Evolutionary conservation across 1,140 invertebrate species (phyloP), one percentile per base, ranked within the genome.

Genomic region (Galleria mellonella): DNA sequence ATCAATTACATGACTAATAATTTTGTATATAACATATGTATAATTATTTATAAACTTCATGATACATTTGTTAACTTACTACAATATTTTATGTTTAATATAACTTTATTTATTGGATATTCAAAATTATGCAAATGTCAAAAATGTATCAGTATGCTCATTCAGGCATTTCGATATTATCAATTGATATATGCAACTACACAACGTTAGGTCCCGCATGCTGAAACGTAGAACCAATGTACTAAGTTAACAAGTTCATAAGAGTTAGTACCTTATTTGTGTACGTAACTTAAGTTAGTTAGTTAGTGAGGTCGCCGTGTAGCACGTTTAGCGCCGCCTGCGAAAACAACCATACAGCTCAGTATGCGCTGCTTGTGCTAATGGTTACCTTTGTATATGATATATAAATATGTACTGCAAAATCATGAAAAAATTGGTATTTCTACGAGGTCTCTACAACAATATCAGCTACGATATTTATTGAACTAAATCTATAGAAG

Each of bases 21-120:
- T 75, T 70, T 72, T 64, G 59, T 81, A 72, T 76, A 72, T 76
- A 75, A 79, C 76, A 81, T 75, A 74, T 79, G 71, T 83, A 78
- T 83, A 79, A 68, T 68, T 64, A 69, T 70, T 66, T 70, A 62
- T 64, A 76, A 62, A 46, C 47, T 44, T 58, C 32, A 39, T 47
- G 59, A 62, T 49, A 52, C 55, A 48, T 56, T 72, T 81, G 77
- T 77, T 83, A 81, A 83, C 76, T 81, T 77, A 79, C 55, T 75
- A 81, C 78, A 78, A 51, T 55, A 50, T n/a, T 6, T 3, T 3
- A 23, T 23, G 17, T 23, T 23, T 23, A 23, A 23, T 23, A n/a
- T n/a, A n/a, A n/a, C n/a, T n/a, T n/a, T n/a, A n/a, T n/a, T n/a
- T n/a, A n/a, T n/a, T n/a, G n/a, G n/a, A n/a, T n/a, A n/a, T n/a